A percentile compares a stretch with the other conserved stretches of the same genome.
Evolutionary conservation across 2,797 vertebrate species (phyloP).

Genomic region (Thripadectes ignobilis): DNA sequence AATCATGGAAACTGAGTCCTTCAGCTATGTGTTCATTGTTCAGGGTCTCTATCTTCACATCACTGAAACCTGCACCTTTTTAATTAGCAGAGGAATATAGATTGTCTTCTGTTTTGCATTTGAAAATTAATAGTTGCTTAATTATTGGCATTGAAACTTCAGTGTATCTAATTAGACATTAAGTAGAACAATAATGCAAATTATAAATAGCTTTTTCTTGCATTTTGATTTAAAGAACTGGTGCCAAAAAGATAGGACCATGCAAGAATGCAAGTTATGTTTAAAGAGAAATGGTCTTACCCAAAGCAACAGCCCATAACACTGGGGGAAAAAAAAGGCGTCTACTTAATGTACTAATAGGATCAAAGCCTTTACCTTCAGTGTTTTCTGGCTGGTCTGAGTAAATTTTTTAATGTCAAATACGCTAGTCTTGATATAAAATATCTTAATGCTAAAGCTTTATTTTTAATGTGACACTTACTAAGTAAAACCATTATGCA

Average conservation of each 20-base stretch:
- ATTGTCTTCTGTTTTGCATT: not conserved
- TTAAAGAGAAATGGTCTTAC: not conserved
- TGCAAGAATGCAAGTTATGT: not conserved
- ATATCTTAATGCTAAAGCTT: not conserved
- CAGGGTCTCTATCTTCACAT: not conserved
- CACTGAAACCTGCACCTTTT: not conserved
- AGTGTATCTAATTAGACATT: not conserved
- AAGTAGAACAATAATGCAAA: not conserved
- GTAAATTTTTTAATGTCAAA: not conserved
- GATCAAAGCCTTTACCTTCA: not conserved
- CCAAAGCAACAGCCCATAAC: not conserved
- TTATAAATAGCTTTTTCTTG: not conserved
- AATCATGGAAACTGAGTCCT: not conserved
- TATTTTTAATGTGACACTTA: not conserved
- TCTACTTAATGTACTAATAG: not conserved
- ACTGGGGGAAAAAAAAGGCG: not conserved
- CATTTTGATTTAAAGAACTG: not conserved
- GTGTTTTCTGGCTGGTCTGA: not conserved
- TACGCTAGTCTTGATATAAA: not conserved
- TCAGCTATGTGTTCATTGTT: not conserved
- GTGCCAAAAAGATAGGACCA: not conserved
- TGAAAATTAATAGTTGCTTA: not conserved
- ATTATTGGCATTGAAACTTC: not conserved
- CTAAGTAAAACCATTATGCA: not conserved
- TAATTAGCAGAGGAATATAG: not conserved